Base-by-base conservation (phyloP, 2,888 invertebrate species). In the Campoplex nolae region DNA sequence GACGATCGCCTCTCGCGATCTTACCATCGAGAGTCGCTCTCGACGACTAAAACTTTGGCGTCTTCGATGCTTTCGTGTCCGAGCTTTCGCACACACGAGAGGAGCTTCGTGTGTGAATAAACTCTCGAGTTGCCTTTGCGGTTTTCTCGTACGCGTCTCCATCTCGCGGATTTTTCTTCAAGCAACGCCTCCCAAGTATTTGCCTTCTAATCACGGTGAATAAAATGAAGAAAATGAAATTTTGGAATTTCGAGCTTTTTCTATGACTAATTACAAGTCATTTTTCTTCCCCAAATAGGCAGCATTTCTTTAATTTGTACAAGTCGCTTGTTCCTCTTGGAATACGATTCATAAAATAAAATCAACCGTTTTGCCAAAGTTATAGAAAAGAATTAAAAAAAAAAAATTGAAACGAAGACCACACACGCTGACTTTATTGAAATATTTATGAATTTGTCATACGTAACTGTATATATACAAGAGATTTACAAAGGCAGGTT, bases 131-230 rank as follows among this genome's bases (percentile, higher is more conserved):
- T 54, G 58, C 58, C 54, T 45, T 73, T n/a, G 70, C 88, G 82
- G 85, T 75, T 82, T 82, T 88, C 88, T 85, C 88, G 86, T 76
- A 74, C 85, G 91, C 91, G 93, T 92, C 93, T 90, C 93, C 93
- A 94, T 94, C 93, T 94, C 91, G 91, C 93, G 93, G 93, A 93
- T 91, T 92, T 93, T 93, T 92, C 92, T 91, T 89, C 89, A 93
- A 93, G 91, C 92, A 90, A 42, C 45, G 18, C 89, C 16, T 16
- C 38, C 18, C 35, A 28, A 93, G 93, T 91, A 92, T 93, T 92
- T 89, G 91, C 90, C 79, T 92, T 92, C 23, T 93, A 92, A 92
- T 62, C 32, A 32, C 32, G 28, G 32, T 6, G 2, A 62, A 32
- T 6, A 16, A 32, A 16, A 32, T 16, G 3, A 1, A 32, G 32